Evolutionary conservation across 2,797 vertebrate species (phyloP).

Genomic region (Hippopotamyrus pictus): DNA sequence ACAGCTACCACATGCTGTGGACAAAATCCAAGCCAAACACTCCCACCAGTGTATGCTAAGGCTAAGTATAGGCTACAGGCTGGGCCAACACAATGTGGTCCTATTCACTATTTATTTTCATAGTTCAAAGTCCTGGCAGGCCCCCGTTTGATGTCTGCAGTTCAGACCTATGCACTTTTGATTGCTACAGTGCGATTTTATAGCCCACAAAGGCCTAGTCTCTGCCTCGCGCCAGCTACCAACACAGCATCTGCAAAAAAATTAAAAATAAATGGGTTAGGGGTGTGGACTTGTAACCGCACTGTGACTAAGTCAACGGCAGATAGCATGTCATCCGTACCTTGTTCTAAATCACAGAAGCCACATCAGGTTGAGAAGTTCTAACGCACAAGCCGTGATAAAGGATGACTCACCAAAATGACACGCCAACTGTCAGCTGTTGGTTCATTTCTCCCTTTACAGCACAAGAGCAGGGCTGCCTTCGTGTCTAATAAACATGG

Average conservation of each 20-base stretch:
- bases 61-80: slow-evolving; percentile 62
- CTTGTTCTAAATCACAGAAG: slow-evolving; percentile 63
- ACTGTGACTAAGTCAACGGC: slow-evolving; percentile 55
- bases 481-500: slow-evolving; percentile 28
- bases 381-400: slow-evolving; percentile 62
- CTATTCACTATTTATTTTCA: slow-evolving; percentile 84
- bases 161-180: slow-evolving; percentile 60
- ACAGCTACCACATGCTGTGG: slow-evolving; percentile 85
- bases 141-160: slow-evolving; percentile 67
- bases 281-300: slow-evolving; percentile 49
- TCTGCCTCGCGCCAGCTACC: slow-evolving; percentile 61
- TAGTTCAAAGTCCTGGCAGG: slow-evolving; percentile 87
- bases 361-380: slow-evolving; percentile 57
- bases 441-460: slow-evolving; percentile 44
- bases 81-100: slow-evolving; percentile 69
- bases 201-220: slow-evolving; percentile 56
- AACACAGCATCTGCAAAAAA: slow-evolving; percentile 56
- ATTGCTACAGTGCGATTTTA: slow-evolving; percentile 68
- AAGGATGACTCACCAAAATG: slow-evolving; percentile 50
- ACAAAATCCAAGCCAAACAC: slow-evolving; percentile 81
- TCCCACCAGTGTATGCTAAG: slow-evolving; percentile 73
- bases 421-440: slow-evolving; percentile 33
- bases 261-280: slow-evolving; percentile 30
- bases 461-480: slow-evolving; percentile 22
- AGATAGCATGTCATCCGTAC: slow-evolving; percentile 64